Evolutionary conservation across 2,888 invertebrate species (phyloP), one percentile per base, ranked within the genome.

Genomic region (Agrotis clavis): DNA sequence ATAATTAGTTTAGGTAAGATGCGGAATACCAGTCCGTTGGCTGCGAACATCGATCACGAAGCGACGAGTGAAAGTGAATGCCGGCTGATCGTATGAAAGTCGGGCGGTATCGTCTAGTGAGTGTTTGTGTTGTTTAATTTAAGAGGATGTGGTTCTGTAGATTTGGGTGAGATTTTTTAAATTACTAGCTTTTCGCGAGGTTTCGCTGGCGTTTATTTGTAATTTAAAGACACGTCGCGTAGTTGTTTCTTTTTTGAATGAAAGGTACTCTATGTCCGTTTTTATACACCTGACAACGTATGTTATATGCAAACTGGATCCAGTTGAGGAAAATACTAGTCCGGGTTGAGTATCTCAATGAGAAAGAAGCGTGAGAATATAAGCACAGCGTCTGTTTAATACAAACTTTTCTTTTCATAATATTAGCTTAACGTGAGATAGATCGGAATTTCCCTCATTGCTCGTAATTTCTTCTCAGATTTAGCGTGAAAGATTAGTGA

Each of bases 1-100:
- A 35, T 77, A 70, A 76, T 78, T 48, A 62, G 65, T 68, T 69
- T 57, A 79, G 60, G 72, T 83, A 83, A 79, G 59, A 74, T 18
- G 19, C 71, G 80, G 83, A 71, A 82, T 83, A 53, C 25, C 50
- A 74, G 53, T 25, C 63, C 18, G 18, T 13, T n/a, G 1, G 47
- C 45, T n/a, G n/a, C 50, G 57, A 79, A n/a, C 50, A 65, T 75
- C 19, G 69, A 83, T 74, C 79, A 75, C 71, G 83, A 68, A 66
- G 11, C 59, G 19, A 30, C 18, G 19, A 63, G 81, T 75, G 81
- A 81, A 81, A 82, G 81, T 81, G 63, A 60, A 63, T 67, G 51
- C 56, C 59, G n/a, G 1, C 21, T 68, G 51, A 47, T 51, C 63
- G 53, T 45, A 77, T 64, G 80, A 78, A 78, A 80, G 82, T 77